These are phyloP conservation scores for Scolopax bukidnonensis DNA, from an alignment of 2,797 vertebrate genomes.

Conservation along the genomic window DNA sequence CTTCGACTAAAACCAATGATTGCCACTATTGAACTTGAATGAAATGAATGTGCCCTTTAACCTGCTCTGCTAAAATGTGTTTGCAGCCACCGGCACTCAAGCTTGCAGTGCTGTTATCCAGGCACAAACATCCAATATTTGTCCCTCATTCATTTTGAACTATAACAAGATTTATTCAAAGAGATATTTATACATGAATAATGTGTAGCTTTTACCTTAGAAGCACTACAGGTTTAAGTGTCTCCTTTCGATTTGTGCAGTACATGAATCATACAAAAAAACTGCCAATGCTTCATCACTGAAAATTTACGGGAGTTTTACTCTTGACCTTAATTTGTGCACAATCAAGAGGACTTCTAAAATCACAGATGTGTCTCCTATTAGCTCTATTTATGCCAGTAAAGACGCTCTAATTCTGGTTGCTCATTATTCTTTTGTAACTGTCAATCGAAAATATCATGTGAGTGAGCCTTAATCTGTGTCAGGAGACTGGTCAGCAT, in stretches of 20 bases:
- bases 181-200: neutral
- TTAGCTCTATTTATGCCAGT: neutral
- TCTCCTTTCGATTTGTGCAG: neutral
- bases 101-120: neutral
- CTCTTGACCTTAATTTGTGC: neutral
- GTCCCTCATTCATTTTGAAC: neutral
- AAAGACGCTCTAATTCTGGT: neutral
- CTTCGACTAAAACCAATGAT: neutral
- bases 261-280: neutral
- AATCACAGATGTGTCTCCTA: neutral
- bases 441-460: neutral
- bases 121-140: neutral
- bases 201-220: neutral
- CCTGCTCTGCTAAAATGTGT: neutral
- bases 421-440: neutral
- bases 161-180: neutral
- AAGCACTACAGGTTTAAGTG: neutral
- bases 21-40: neutral
- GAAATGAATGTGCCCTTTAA: neutral
- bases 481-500: neutral
- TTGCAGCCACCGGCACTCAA: neutral
- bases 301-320: neutral
- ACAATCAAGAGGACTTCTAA: neutral
- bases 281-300: fast-evolving
- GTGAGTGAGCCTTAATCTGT: neutral